Evolutionary conservation across 64 coral and sea anemone genomes (phyloP).

Genomic region (Stichodactyla mertensii): DNA sequence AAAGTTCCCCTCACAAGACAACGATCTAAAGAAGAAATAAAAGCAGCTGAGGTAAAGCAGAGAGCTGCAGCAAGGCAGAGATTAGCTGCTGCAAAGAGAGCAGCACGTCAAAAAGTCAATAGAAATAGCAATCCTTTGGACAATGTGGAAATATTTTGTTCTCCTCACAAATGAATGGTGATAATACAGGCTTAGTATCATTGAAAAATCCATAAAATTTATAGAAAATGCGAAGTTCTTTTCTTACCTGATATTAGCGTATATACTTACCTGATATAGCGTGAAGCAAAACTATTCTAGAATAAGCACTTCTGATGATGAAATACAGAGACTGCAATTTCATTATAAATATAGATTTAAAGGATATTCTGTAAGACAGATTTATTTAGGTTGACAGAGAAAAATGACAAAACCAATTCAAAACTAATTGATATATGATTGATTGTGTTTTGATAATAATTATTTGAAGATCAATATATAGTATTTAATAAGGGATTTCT

Average conservation of each 20-base stretch:
- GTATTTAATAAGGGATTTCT: too few species aligned
- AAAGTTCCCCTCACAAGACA: slow-evolving; percentile 74
- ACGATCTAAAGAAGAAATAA: slow-evolving; percentile 86
- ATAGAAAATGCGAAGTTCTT: slow-evolving; percentile 2
- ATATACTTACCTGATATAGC: not conserved
- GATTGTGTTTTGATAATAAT: too few species aligned
- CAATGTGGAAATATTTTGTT: slow-evolving; percentile 91
- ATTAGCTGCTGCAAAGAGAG: slow-evolving; percentile 78
- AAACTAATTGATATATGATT: too few species aligned
- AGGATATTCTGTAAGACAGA: too few species aligned
- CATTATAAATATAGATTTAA: too few species aligned
- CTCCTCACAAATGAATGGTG: slow-evolving; percentile 71
- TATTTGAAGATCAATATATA: too few species aligned
- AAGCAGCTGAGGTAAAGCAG: slow-evolving; percentile 63
- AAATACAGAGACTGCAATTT: too few species aligned
- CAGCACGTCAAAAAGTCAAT: slow-evolving; percentile 66
- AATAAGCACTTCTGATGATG: not conserved
- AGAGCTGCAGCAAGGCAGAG: slow-evolving; percentile 82
- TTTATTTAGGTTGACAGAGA: too few species aligned
- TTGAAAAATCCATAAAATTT: slow-evolving; percentile 35
- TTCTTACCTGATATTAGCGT: too few species aligned
- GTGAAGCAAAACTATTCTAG: not conserved
- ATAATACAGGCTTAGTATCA: slow-evolving; percentile 3
- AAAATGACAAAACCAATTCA: too few species aligned
- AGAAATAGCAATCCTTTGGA: slow-evolving; percentile 75